phyloP scores from a whole-genome alignment of 2,113 vertebrate genomes.

The Mellivora capensis region DNA sequence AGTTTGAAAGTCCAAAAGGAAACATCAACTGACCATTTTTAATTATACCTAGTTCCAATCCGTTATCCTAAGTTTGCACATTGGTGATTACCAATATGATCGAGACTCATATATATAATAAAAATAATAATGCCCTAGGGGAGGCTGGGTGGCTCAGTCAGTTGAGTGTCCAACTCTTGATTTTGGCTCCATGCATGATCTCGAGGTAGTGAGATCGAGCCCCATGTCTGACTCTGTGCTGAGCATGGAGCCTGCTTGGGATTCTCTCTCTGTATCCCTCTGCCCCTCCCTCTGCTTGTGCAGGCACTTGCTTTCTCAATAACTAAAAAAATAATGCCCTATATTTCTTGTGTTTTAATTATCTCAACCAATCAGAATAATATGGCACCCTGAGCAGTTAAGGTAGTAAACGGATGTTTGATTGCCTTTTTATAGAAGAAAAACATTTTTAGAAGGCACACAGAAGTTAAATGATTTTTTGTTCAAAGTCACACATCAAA shows the following conservation, averaged over 20 bases:
- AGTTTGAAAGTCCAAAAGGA: not conserved
- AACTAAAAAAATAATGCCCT: conserved; percentile 5
- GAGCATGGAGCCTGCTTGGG: not conserved
- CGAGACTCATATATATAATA: not conserved
- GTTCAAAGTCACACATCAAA: not conserved
- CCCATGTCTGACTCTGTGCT: not conserved
- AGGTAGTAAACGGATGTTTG: not conserved
- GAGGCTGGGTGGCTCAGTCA: not conserved
- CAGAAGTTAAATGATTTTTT: conserved; percentile 17
- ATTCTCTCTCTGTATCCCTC: not conserved
- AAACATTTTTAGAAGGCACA: not conserved
- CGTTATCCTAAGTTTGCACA: not conserved
- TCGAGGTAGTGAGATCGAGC: not conserved
- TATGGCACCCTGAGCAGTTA: not conserved
- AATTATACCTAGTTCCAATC: not conserved
- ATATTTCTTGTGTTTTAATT: not conserved
- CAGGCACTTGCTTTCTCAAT: not conserved
- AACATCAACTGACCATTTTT: not conserved
- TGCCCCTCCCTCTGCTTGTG: not conserved
- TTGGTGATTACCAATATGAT: not conserved
- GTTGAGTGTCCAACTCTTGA: not conserved
- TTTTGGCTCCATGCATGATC: not conserved
- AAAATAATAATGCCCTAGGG: not conserved
- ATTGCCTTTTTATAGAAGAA: not conserved
- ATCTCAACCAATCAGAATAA: not conserved